Conservation (phyloP, 2,113 vertebrate genomes). For the Tichodroma muraria region DNA sequence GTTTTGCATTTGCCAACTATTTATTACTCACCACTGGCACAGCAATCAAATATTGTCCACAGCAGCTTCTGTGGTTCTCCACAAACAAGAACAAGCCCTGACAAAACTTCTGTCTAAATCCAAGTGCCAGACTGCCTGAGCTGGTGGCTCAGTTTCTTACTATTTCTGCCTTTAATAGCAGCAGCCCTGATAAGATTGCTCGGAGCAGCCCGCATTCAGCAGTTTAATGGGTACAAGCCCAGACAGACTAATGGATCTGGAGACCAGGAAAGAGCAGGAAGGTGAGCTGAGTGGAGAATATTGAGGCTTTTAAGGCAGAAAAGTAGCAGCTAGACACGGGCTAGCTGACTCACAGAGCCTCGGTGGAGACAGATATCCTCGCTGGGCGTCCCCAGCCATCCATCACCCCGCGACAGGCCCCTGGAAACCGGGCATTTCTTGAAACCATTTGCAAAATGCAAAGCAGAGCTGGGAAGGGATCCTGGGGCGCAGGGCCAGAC, state of each 20-base stretch:
- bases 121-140: not conserved
- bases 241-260: constrained; percentile 37
- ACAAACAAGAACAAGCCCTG: not conserved
- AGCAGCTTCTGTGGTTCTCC: not conserved
- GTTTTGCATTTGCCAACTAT: not conserved
- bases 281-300: constrained; percentile 8
- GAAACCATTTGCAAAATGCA: constrained; percentile 13
- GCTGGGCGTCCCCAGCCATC: not conserved
- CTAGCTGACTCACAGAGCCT: constrained; percentile 7
- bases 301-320: constrained; percentile 22
- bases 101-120: not conserved
- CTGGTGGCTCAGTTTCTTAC: not conserved
- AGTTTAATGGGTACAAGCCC: constrained; percentile 29
- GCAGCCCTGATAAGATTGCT: not conserved
- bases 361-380: constrained; percentile 39
- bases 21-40: not conserved
- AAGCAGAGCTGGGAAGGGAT: constrained; percentile 8
- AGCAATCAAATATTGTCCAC: not conserved
- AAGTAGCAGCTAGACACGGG: not conserved
- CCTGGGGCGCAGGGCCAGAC: not conserved
- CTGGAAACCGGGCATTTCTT: not conserved
- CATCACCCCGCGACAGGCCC: not conserved
- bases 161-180: not conserved
- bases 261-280: constrained; percentile 36
- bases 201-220: not conserved